Percentiles rank a stretch among this genome's conserved stretches.
phyloP scores from a whole-genome alignment of 2,888 invertebrate species.

The Meteorus cinctellus region DNA sequence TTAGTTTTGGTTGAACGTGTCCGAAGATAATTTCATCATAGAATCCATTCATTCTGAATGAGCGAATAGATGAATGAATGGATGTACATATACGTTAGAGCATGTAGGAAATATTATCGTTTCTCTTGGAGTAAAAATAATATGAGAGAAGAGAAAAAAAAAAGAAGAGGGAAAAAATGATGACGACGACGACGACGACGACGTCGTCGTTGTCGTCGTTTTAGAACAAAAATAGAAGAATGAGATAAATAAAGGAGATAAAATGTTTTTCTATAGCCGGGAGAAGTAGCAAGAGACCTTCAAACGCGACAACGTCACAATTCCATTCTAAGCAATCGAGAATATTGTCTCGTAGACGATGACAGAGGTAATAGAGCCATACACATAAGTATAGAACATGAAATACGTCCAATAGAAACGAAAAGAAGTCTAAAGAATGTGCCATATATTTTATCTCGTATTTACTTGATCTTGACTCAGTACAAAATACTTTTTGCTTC shows the following conservation, averaged over 20 bases:
- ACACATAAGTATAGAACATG: not conserved
- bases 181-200: not conserved
- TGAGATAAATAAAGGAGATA: conserved; percentile 16
- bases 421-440: not conserved
- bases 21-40: not conserved
- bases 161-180: not conserved
- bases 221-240: not conserved
- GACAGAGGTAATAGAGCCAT: conserved; percentile 7
- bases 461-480: not conserved
- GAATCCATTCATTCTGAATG: conserved; percentile 8
- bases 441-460: not conserved
- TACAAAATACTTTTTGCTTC: not conserved
- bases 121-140: not conserved
- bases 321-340: conserved; percentile 20
- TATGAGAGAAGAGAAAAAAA: not conserved
- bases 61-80: not conserved
- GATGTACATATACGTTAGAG: not conserved
- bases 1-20: not conserved
- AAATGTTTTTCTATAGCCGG: conserved; percentile 15
- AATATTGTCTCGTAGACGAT: conserved; percentile 2
- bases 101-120: not conserved
- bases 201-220: not conserved
- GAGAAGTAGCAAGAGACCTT: conserved; percentile 33
- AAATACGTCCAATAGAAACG: not conserved
- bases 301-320: conserved; percentile 21